Conservation (phyloP, 1,140 invertebrate genomes). For the Bombus affinis region DNA sequence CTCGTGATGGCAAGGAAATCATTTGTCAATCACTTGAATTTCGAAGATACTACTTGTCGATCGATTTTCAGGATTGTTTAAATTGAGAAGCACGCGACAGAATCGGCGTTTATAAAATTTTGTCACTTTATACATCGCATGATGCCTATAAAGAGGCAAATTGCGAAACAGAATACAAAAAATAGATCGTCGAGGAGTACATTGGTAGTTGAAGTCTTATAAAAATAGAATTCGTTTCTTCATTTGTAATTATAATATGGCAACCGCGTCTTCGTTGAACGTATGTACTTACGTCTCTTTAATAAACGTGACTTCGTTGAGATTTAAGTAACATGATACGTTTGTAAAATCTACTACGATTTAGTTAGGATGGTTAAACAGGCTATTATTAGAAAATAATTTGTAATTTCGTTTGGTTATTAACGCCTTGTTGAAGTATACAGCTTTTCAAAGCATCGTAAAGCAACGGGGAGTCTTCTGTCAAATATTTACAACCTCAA, state of each 20-base stretch:
- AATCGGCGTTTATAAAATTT: no score
- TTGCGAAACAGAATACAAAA: neutral
- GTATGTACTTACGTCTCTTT: neutral
- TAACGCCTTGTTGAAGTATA: neutral
- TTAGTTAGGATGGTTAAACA: neutral
- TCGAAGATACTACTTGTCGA: neutral
- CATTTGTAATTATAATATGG: constrained; percentile 1
- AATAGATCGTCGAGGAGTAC: neutral
- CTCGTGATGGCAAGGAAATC: neutral
- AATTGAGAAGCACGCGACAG: neutral
- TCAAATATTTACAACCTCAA: constrained; percentile 15
- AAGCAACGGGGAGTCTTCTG: neutral
- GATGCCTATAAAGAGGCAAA: neutral
- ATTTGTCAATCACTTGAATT: neutral
- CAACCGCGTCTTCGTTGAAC: neutral
- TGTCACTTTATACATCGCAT: neutral
- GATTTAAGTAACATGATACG: neutral
- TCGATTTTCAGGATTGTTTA: neutral
- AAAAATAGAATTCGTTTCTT: constrained; percentile 8
- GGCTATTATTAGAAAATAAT: neutral
- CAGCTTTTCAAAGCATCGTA: neutral
- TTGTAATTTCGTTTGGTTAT: neutral
- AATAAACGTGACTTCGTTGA: neutral
- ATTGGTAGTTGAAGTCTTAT: neutral
- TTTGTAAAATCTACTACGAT: neutral